These are phyloP conservation scores for Erynnis tages DNA, from an alignment of 2,888 invertebrate species.

Conservation along the genomic window DNA sequence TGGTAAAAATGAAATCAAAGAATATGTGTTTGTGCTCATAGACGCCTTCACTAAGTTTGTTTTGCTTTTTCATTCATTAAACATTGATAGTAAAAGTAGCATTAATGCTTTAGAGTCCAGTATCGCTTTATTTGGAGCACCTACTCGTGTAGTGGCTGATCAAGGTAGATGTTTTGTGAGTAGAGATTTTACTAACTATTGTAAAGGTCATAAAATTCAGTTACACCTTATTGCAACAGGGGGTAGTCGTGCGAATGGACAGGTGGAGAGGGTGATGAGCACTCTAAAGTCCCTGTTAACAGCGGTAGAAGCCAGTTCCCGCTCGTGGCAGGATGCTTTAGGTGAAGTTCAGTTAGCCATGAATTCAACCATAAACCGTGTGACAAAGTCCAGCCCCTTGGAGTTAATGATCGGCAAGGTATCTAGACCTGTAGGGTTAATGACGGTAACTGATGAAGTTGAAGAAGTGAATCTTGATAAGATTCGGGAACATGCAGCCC, in stretches of 20 bases:
- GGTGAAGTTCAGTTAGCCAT: neutral
- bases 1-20: slow-evolving; percentile 38
- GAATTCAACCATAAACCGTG: neutral
- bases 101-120: slow-evolving; percentile 17
- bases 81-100: slow-evolving; percentile 15
- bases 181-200: slow-evolving; percentile 24
- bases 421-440: neutral
- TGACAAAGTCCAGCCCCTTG: slow-evolving; percentile 15
- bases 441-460: neutral
- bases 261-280: slow-evolving; percentile 29
- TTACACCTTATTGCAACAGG: slow-evolving; percentile 33
- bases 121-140: slow-evolving; percentile 33
- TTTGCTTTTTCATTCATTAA: slow-evolving; percentile 2
- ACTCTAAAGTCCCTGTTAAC: slow-evolving; percentile 1
- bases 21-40: slow-evolving; percentile 39
- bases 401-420: neutral
- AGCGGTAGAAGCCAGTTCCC: neutral
- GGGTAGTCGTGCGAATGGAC: slow-evolving; percentile 38
- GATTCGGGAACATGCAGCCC: neutral
- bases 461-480: neutral
- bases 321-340: neutral
- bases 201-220: slow-evolving; percentile 24
- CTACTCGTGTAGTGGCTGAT: slow-evolving; percentile 27
- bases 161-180: slow-evolving; percentile 28
- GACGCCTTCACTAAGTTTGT: slow-evolving; percentile 39